Base-by-base conservation (phyloP, 2,113 vertebrate species). In the Morone saxatilis region DNA sequence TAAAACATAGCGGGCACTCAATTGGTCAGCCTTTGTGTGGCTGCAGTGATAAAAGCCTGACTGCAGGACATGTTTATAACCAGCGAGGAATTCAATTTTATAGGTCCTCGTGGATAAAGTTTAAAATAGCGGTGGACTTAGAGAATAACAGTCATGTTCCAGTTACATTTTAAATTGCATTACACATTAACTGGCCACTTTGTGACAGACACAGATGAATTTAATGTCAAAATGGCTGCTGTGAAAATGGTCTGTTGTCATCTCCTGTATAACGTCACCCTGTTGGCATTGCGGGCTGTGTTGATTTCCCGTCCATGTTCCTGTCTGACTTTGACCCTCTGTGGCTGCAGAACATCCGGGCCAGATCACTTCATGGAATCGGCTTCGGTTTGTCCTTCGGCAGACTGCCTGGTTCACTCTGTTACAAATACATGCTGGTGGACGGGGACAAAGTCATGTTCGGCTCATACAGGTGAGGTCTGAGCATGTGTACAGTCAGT, bases 361-460 rank as follows among this genome's bases (percentile, higher is more conserved):
- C 96, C 78, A 96, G 98, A 71, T 96, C 92, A 0, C 95, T 98
- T 74, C 95, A 94, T 66, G 98, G 97, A 11, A 66, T 95, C 6
- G 97, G 98, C 62, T 95, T 99, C 83, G 93, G 90, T 59, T 88
- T 97, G 95, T 95, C 96, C 7, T 90, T 92, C 40, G 98, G 98
- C 19, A 97, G 94, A 85, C 91, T 99, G 47, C 96, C 91, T 54
- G 98, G 98, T 36, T 95, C 94, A 0, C 5, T 99, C 81, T 93
- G 95, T 60, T 96, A 95, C 10, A 97, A 95, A 73, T 99, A 99
- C 95, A 96, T 99, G 91, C 95, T 99, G 94, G 95, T 99, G 4
- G 98, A 99, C 70, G 97, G 97, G 66, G 97, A 99, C 59, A 98
- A 98, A 92, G 97, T 98, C 11, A 91, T 96, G 80, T 98, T 97